A percentile compares a stretch with the other conserved stretches of the same genome.
These are phyloP conservation scores for Scolopax rusticola DNA, from an alignment of 2,797 vertebrate species.

Conservation along the genomic window DNA sequence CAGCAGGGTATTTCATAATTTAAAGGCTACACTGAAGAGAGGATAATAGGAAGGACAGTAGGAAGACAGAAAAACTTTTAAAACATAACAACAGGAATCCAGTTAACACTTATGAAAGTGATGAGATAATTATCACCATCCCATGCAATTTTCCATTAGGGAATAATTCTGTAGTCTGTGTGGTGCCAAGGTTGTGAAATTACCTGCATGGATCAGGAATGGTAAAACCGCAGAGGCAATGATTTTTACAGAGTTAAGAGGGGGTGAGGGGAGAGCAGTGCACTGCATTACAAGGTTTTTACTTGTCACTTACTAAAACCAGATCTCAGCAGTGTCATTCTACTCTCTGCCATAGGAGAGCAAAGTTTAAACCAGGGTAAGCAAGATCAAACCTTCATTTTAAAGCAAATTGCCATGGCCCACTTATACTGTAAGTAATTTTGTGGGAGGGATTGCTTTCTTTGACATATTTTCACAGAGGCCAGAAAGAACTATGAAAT, in stretches of 20 bases:
- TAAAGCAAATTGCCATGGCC: neutral
- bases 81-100: slow-evolving; percentile 24
- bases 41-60: neutral
- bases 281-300: neutral
- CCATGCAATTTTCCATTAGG: neutral
- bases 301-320: neutral
- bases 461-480: neutral
- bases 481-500: neutral
- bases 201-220: neutral
- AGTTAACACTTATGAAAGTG: neutral
- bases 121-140: slow-evolving; percentile 29
- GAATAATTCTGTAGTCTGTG: neutral
- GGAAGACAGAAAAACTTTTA: neutral
- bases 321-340: neutral
- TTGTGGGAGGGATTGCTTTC: neutral
- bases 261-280: neutral
- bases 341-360: neutral
- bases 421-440: neutral
- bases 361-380: neutral
- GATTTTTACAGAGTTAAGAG: neutral
- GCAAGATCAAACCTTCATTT: neutral
- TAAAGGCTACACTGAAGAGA: neutral
- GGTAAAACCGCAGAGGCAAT: neutral
- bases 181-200: neutral
- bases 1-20: slow-evolving; percentile 27